Evolutionary conservation across 2,888 invertebrate genomes (phyloP), one percentile per base, ranked within the genome.

Genomic region (Syrphus vitripennis): DNA sequence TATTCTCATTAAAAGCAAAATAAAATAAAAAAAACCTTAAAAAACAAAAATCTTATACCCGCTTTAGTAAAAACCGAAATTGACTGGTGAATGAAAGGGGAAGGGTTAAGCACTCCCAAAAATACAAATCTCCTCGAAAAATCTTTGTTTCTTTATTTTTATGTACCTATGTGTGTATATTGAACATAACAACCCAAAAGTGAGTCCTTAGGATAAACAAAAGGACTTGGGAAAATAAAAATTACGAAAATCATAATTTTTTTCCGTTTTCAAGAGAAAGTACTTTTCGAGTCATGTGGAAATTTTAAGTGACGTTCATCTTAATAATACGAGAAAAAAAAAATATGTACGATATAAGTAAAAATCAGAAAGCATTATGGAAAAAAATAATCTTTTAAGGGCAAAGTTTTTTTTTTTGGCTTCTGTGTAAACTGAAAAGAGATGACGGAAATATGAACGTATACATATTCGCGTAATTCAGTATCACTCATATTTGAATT

Each of bases 21-120:
- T 14, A 10, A 34, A 40, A 40, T 50, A 3, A 50, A 61, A 16
- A n/a, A n/a, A n/a, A n/a, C n/a, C 24, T 34, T 9, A 55, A 37
- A 26, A 40, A 65, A 55, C 16, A 29, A 40, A 61, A 21, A n/a
- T n/a, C n/a, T n/a, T n/a, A n/a, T n/a, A 26, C 24, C 61, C 59
- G 37, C 59, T 59, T 37, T 37, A 42, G 65, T 72, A 34, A 40
- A 72, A 67, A 59, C 67, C 31, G 29, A 71, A 80, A 79, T 63
- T 72, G 45, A 61, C 63, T 63, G 65, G 50, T 53, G 65, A 57
- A 80, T 29, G 21, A 50, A 34, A 19, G 57, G 40, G 65, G 53
- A 84, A 76, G 83, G 81, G 84, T 84, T 81, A 80, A 84, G 80
- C 67, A 71, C 84, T 76, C 84, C 81, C 84, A 72, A 84, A n/a